A percentile compares a stretch with the other conserved stretches of the same genome.
Evolutionary conservation across 2,113 vertebrate species (phyloP).

Genomic region (Eulemur macaco): DNA sequence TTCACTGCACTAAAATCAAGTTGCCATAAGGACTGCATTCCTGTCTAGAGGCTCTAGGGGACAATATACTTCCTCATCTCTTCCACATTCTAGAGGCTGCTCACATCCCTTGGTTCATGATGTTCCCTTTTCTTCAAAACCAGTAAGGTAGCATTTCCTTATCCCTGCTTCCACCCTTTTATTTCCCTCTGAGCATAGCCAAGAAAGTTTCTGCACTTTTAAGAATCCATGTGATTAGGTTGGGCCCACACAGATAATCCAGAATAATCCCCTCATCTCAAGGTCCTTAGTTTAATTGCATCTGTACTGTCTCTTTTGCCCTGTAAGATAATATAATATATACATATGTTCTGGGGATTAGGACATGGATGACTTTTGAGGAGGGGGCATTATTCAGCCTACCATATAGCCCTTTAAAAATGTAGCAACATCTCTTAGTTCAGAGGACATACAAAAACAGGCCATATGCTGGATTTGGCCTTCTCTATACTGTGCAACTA

Average conservation of each 20-base stretch:
- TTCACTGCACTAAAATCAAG: background rate
- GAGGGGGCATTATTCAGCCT: background rate
- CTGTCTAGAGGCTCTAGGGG: background rate
- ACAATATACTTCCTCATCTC: background rate
- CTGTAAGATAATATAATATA: background rate
- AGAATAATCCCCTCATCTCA: background rate
- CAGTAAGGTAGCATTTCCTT: background rate
- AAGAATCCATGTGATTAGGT: background rate
- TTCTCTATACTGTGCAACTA: background rate
- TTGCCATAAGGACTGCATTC: background rate
- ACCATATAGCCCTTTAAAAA: background rate
- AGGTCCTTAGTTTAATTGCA: background rate
- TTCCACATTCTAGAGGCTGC: background rate
- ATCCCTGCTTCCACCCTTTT: background rate
- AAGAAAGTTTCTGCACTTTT: background rate
- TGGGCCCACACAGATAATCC: background rate
- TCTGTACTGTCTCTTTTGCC: background rate
- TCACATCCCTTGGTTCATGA: background rate
- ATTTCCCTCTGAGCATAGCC: background rate
- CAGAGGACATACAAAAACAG: background rate
- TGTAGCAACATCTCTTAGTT: background rate
- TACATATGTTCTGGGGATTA: background rate
- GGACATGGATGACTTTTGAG: background rate
- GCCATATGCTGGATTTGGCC: background rate
- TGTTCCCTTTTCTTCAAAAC: background rate